Evolutionary conservation across 2,888 invertebrate species (phyloP), one percentile per base, ranked within the genome.

Genomic region (Macroteleia sp.): DNA sequence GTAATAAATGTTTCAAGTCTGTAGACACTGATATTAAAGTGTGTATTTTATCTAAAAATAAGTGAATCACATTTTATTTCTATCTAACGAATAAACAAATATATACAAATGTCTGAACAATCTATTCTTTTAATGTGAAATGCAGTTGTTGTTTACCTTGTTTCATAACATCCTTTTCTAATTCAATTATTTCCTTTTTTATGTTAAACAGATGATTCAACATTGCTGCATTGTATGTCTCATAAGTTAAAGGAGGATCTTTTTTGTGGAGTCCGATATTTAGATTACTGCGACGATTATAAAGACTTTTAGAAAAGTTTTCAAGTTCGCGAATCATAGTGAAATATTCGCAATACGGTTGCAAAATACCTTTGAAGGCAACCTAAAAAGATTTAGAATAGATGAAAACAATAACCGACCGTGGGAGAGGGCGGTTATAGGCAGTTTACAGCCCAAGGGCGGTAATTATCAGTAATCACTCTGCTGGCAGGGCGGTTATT

Each of bases 161-260:
- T 22, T 85, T 84, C 80, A 92, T 87, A 8, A 93, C 80, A 54
- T 86, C 83, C 6, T 85, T 84, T 78, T 93, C 93, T 32, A 91
- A 88, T 2, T 83, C 78, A 30, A 92, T 70, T 30, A 93, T 78
- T 14, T 87, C 83, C 28, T 82, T 70, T 66, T 89, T 88, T 36
- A 93, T 88, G 20, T 91, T 90, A 9, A 85, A 77, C 1, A 93
- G 79, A 56, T 92, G 88, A 34, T 91, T 86, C 10, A 88, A 82
- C 10, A 93, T 76, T 14, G 91, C 91, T 16, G 90, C 86, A 16
- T 92, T 91, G 83, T 93, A 93, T 54, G 91, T 92, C 81, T 92
- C 92, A 56, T 92, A 90, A 0, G 93, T 93, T 4, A 92, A 87
- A 1, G 93, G 91, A 1, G 90, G 89, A 59, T 75, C 83, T 42